These are phyloP conservation scores for Ciconia nigra DNA, from an alignment of 2,797 vertebrate genomes.

Conservation along the genomic window DNA sequence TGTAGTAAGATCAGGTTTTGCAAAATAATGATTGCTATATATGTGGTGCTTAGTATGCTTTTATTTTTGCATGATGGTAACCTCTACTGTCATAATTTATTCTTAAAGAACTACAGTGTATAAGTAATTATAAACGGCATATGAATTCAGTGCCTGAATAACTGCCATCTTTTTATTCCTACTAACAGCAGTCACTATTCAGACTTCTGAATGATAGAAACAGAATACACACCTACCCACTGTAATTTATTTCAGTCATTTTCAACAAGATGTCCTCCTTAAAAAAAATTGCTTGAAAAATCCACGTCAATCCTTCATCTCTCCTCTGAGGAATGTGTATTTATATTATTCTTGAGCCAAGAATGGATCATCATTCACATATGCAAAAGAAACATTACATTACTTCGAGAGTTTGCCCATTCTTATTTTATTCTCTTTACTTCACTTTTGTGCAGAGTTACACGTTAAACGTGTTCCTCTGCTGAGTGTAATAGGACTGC, in stretches of 20 bases:
- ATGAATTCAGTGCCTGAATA: background rate
- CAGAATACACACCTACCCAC: background rate
- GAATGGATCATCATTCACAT: conserved; percentile 30
- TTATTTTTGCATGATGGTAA: background rate
- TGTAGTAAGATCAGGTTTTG: background rate
- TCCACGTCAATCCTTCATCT: conserved; percentile 1
- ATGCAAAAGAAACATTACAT: conserved; percentile 5
- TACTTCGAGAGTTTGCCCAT: background rate
- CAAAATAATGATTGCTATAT: background rate
- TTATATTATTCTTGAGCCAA: conserved; percentile 32
- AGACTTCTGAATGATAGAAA: background rate
- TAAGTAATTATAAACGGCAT: background rate
- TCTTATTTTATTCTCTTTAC: background rate
- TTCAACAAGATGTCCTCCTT: conserved; percentile 21
- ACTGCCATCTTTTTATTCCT: background rate
- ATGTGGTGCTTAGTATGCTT: background rate
- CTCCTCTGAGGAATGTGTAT: conserved; percentile 28
- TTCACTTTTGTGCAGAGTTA: background rate
- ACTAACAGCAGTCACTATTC: background rate
- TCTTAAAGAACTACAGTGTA: background rate
- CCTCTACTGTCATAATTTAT: background rate
- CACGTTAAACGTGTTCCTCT: background rate
- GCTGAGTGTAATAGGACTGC: background rate
- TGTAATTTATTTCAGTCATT: background rate
- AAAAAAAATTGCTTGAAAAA: background rate